phyloP scores from a whole-genome alignment of 2,888 invertebrate species.

The Pachymerium ferrugineum region DNA sequence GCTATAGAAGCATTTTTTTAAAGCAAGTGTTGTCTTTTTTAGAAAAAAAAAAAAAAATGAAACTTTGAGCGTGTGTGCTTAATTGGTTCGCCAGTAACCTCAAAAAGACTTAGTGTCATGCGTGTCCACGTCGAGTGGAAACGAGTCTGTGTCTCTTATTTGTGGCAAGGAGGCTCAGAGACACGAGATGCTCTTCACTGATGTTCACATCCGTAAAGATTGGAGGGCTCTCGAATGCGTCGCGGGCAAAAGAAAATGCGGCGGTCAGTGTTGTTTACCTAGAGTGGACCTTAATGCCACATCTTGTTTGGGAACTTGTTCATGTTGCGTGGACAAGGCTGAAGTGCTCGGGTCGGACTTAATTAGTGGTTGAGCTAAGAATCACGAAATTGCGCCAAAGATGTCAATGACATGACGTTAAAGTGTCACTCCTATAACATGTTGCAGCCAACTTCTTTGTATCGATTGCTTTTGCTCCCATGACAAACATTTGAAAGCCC shows the following conservation, averaged over 20 bases:
- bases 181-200: not conserved
- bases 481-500: conserved; percentile 27
- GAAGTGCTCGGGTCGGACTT: not conserved
- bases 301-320: conserved; percentile 1
- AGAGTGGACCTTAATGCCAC: conserved; percentile 6
- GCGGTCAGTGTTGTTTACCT: conserved; percentile 17
- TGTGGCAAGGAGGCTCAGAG: not conserved
- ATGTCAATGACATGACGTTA: not conserved
- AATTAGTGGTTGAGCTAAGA: conserved; percentile 10
- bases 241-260: not conserved
- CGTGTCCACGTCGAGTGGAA: not conserved
- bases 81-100: not conserved
- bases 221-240: not conserved
- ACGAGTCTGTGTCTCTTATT: not conserved
- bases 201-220: conserved; percentile 2
- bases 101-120: not conserved
- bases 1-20: no score
- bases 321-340: not conserved
- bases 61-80: not conserved
- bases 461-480: not conserved
- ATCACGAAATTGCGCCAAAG: conserved; percentile 19
- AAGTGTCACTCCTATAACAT: conserved; percentile 4
- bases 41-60: not conserved
- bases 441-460: conserved; percentile 3
- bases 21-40: not conserved